phyloP scores from a whole-genome alignment of 2,888 invertebrate species.

The Drosophila bunnanda region DNA sequence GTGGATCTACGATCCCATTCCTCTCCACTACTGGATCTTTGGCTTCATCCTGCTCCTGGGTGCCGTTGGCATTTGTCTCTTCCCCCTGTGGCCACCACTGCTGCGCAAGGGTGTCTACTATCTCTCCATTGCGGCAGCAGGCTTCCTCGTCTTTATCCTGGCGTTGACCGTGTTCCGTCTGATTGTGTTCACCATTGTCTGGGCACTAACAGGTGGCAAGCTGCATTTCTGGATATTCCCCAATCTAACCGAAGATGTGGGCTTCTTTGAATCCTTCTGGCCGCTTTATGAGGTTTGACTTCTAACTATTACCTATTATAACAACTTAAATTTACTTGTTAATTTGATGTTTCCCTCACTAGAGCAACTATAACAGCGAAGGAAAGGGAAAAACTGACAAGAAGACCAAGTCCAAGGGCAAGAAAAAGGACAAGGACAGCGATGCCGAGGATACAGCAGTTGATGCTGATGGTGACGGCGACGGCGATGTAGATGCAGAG shows the following conservation, averaged over 20 bases:
- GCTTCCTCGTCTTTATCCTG: constrained; percentile 96
- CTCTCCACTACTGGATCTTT: constrained; percentile 96
- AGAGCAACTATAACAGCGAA: constrained; percentile 91
- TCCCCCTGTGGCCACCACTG: constrained; percentile 99
- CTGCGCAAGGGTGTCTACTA: constrained; percentile 98
- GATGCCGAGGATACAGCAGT: constrained; percentile 87
- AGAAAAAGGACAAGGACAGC: constrained; percentile 91
- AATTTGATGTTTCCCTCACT: background rate
- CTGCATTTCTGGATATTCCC: constrained; percentile 99
- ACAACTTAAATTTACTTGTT: background rate
- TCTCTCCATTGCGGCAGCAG: constrained; percentile 96
- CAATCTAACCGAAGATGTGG: constrained; percentile 99
- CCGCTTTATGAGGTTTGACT: constrained; percentile 93
- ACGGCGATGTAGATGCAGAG: constrained; percentile 87
- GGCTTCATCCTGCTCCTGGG: constrained; percentile 96
- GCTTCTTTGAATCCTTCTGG: constrained; percentile 99
- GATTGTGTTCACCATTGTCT: constrained; percentile 95
- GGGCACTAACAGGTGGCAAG: constrained; percentile 93
- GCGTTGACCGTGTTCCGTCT: constrained; percentile 94
- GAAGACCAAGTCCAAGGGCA: constrained; percentile 84
- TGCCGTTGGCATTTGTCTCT: constrained; percentile 97
- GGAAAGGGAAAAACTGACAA: constrained; percentile 85
- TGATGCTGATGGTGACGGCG: constrained; percentile 66
- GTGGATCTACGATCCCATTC: constrained; percentile 99
- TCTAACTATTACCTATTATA: background rate